A percentile compares a stretch with the other conserved stretches of the same genome.
These are phyloP conservation scores for Adineta ricciae DNA, from an alignment of 2,888 invertebrate genomes.

Conservation along the genomic window DNA sequence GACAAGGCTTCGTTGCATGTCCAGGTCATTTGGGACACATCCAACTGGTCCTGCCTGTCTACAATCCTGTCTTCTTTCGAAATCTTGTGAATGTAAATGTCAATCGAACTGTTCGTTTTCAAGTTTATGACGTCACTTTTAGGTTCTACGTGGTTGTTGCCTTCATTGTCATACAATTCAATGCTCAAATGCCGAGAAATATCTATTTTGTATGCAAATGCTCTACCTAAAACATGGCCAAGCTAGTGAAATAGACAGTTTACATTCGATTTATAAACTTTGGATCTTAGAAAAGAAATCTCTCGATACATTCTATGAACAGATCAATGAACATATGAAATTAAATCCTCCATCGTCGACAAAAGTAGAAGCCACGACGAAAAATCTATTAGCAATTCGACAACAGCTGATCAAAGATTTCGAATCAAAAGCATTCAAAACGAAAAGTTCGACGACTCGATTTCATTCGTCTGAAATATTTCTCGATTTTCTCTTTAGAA, in stretches of 20 bases:
- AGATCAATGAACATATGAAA: constrained; percentile 8
- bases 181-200: background rate
- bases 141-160: constrained; percentile 14
- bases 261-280: background rate
- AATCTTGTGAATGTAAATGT: constrained; percentile 55
- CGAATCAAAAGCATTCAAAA: background rate
- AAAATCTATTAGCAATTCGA: background rate
- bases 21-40: constrained; percentile 91
- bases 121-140: background rate
- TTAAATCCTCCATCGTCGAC: background rate
- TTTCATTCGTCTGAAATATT: background rate
- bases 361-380: background rate
- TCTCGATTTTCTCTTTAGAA: background rate
- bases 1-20: constrained; percentile 60
- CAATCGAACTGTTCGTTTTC: too few relatives aligned
- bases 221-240: background rate
- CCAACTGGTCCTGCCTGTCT: constrained; percentile 71
- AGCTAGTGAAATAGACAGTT: background rate
- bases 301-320: constrained; percentile 16
- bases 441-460: background rate
- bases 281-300: constrained; percentile 6
- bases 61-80: constrained; percentile 78
- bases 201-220: constrained; percentile 19
- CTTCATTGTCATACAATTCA: constrained; percentile 14
- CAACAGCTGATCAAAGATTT: constrained; percentile 10